These are phyloP conservation scores for Nebria brevicollis DNA, from an alignment of 2,888 invertebrate species.

Conservation along the genomic window DNA sequence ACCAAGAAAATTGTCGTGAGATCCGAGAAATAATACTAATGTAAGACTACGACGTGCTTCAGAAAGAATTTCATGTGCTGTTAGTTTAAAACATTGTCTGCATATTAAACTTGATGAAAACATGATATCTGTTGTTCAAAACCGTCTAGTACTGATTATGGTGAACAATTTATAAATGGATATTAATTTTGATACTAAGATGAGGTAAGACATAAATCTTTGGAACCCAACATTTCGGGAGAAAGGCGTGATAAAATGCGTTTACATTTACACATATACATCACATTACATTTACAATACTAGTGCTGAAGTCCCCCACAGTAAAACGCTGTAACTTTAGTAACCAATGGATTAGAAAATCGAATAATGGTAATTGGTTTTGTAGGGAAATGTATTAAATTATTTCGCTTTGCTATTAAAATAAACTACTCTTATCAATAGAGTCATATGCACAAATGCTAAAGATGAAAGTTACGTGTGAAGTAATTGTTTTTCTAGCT, in stretches of 20 bases:
- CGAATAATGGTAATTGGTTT: no score
- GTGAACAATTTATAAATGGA: no score
- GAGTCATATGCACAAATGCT: no score
- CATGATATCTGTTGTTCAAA: neutral
- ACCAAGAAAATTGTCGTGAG: neutral
- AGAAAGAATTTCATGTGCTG: conserved; percentile 12
- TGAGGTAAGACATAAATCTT: neutral
- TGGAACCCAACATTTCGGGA: neutral
- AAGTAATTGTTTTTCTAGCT: no score
- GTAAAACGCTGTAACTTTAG: no score
- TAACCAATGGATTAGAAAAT: no score
- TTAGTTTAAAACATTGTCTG: conserved; percentile 15
- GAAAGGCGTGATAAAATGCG: conserved; percentile 22
- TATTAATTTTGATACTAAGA: no score
- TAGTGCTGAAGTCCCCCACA: no score
- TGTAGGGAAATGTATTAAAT: no score
- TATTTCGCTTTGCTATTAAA: no score
- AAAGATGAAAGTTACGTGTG: no score
- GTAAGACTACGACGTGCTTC: neutral
- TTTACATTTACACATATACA: conserved; percentile 28
- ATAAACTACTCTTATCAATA: no score
- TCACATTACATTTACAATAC: conserved; percentile 29
- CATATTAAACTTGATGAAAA: conserved; percentile 9
- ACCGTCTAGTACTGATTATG: neutral
- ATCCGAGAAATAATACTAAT: neutral